A percentile compares a stretch with the other conserved stretches of the same genome.
Evolutionary conservation across 1,140 invertebrate genomes (phyloP).

Genomic region (Oryzaephilus surinamensis): DNA sequence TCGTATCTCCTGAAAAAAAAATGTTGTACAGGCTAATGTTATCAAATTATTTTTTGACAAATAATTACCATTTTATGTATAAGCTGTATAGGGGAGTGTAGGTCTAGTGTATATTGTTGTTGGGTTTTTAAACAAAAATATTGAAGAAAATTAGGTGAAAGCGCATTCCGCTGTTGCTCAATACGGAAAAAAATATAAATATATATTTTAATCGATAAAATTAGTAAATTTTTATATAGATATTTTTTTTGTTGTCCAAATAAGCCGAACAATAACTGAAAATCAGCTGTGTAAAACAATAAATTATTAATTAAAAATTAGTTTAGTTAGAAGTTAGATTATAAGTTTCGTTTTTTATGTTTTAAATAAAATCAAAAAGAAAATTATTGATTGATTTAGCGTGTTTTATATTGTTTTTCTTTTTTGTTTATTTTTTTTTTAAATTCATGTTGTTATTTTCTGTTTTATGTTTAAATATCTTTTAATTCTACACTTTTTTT

Average conservation of each 20-base stretch:
- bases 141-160: slow-evolving; percentile 5
- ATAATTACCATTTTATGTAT: slow-evolving; percentile 34
- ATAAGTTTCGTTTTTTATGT: too few species aligned
- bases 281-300: background rate
- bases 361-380: too few species aligned
- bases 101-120: slow-evolving; percentile 33
- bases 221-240: background rate
- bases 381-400: too few species aligned
- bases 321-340: too few species aligned
- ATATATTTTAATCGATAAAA: background rate
- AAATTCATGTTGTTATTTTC: too few species aligned
- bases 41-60: slow-evolving; percentile 34
- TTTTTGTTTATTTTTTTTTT: too few species aligned
- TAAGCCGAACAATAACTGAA: background rate
- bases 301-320: background rate
- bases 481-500: too few species aligned
- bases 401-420: too few species aligned
- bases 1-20: slow-evolving; percentile 1
- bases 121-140: slow-evolving; percentile 12
- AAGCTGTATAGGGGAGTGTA: slow-evolving; percentile 35
- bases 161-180: slow-evolving; percentile 28
- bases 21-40: slow-evolving; percentile 34
- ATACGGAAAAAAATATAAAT: slow-evolving; percentile 1
- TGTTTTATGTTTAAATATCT: too few species aligned
- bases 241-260: too few species aligned